phyloP scores from a whole-genome alignment of 2,797 vertebrate species.

The Cuculus canorus region DNA sequence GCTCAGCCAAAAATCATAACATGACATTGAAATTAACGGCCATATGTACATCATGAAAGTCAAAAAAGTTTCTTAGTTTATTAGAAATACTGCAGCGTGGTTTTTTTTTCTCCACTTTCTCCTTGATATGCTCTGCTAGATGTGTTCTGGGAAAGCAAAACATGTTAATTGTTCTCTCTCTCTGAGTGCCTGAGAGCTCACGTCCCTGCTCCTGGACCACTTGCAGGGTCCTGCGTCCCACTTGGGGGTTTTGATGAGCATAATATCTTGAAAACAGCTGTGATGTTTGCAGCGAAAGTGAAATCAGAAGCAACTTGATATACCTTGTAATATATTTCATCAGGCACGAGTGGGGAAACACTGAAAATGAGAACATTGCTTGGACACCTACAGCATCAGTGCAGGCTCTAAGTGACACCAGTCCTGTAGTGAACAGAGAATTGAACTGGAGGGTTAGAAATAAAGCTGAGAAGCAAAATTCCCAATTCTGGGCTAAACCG shows the following conservation, averaged over 20 bases:
- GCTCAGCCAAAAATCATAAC: slow-evolving; percentile 84
- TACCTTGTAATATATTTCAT: slow-evolving; percentile 1
- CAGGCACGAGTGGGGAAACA: neutral
- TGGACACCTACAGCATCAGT: neutral
- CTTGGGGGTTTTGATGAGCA: neutral
- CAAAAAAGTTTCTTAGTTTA: slow-evolving; percentile 80
- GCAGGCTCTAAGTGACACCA: neutral
- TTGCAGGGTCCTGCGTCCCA: neutral
- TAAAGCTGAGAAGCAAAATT: fast-evolving
- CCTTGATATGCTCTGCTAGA: slow-evolving; percentile 12
- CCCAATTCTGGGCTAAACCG: neutral
- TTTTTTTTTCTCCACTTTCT: neutral
- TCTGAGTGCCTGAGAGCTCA: neutral
- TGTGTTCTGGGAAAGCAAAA: neutral
- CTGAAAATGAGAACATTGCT: neutral
- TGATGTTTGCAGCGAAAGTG: slow-evolving; percentile 13
- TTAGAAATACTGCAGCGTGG: slow-evolving; percentile 23
- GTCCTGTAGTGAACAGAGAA: fast-evolving
- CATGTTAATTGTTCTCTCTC: slow-evolving; percentile 50
- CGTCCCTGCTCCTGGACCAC: neutral
- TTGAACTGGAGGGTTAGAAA: neutral
- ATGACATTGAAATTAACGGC: slow-evolving; percentile 84
- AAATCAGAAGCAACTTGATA: slow-evolving; percentile 8
- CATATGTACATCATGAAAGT: slow-evolving; percentile 80
- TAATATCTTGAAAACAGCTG: neutral